Percentiles rank a stretch among this genome's conserved stretches.
Conservation (phyloP, 2,797 vertebrate genomes). For the Sparidentex hasta region DNA sequence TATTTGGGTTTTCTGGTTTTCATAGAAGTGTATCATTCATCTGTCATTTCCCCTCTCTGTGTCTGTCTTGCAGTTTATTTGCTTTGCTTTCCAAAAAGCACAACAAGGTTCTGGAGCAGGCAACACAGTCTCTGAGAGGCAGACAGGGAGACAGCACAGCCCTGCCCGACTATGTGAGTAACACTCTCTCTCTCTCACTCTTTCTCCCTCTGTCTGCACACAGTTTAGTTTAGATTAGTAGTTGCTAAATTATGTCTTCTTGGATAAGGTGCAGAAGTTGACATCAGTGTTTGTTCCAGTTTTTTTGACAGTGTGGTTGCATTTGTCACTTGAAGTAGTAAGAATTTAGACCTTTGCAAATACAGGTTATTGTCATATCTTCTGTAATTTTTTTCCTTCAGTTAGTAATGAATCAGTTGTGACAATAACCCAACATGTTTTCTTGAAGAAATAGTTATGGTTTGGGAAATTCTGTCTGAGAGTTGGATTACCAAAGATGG, state of each 20-base stretch:
- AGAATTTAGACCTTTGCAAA: background rate
- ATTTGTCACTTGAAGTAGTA: background rate
- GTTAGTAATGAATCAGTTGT: background rate
- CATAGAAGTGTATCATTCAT: slow-evolving; percentile 37
- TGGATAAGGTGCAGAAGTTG: slow-evolving; percentile 29
- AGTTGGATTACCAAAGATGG: too few species aligned
- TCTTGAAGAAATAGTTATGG: background rate
- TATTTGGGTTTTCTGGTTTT: slow-evolving; percentile 34
- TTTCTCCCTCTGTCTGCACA: background rate
- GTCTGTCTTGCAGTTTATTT: slow-evolving; percentile 89
- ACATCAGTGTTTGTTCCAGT: background rate
- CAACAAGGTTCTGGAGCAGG: slow-evolving; percentile 99
- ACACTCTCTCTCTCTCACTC: slow-evolving; percentile 21
- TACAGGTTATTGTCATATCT: background rate
- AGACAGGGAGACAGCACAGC: slow-evolving; percentile 87
- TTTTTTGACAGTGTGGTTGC: background rate
- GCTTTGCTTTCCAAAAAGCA: slow-evolving; percentile 98
- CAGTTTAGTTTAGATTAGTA: slow-evolving; percentile 28
- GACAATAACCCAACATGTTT: too few species aligned
- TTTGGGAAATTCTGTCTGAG: background rate
- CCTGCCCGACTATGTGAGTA: slow-evolving; percentile 97
- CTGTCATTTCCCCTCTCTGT: slow-evolving; percentile 30
- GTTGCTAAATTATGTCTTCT: slow-evolving; percentile 46
- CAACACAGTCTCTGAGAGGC: slow-evolving; percentile 94
- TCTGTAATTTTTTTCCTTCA: background rate